Conservation (phyloP, 1,140 invertebrate genomes). For the Physella acuta region DNA sequence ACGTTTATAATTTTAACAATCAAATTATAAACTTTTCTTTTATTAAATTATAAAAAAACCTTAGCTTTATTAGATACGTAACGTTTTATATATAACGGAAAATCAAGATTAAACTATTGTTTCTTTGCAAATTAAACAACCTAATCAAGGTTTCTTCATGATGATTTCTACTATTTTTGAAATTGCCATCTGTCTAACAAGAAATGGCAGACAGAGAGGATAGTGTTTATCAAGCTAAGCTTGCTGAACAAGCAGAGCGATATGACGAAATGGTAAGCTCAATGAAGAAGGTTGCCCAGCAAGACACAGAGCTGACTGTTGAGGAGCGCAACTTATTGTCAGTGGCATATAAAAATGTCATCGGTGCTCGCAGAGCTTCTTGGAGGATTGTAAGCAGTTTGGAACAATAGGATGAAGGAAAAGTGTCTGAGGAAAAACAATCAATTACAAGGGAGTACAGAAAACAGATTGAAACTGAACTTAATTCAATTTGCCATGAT, state of each 20-base stretch:
- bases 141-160: too few relatives aligned
- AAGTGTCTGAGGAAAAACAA: conserved; percentile 78
- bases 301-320: conserved; percentile 44
- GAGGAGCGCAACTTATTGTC: conserved; percentile 95
- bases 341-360: conserved; percentile 99
- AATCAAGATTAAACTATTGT: too few relatives aligned
- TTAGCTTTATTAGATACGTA: too few relatives aligned
- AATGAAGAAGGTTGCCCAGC: conserved; percentile 53
- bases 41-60: too few relatives aligned
- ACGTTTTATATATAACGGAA: too few relatives aligned
- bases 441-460: conserved; percentile 46
- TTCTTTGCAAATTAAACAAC: too few relatives aligned
- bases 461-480: conserved; percentile 84
- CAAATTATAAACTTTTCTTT: too few relatives aligned
- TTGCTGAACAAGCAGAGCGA: conserved; percentile 60
- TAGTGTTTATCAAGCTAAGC: conserved; percentile 54
- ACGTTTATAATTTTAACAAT: too few relatives aligned
- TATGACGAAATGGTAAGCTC: conserved; percentile 58
- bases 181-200: conserved; percentile 32
- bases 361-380: conserved; percentile 91
- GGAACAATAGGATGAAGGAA: conserved; percentile 82
- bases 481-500: conserved; percentile 94
- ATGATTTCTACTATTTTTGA: too few relatives aligned
- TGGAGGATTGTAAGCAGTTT: conserved; percentile 97
- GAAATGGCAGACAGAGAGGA: conserved; percentile 53